phyloP scores from a whole-genome alignment of 2,888 invertebrate genomes.

The Drosophila setosimentum region DNA sequence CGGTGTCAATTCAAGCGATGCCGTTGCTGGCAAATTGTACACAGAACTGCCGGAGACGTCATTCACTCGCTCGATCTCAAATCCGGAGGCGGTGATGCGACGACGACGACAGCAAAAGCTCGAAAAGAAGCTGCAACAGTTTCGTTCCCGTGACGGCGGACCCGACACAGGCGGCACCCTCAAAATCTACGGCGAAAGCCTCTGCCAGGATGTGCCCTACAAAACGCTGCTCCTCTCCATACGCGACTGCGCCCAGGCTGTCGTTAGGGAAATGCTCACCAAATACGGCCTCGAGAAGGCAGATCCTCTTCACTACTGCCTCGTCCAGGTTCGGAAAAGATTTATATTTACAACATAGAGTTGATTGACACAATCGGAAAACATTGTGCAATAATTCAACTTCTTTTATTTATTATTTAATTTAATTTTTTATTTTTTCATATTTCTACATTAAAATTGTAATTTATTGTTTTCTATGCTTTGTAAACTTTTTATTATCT shows the following conservation, averaged over 20 bases:
- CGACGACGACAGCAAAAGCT: slow-evolving; percentile 97
- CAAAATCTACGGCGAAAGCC: slow-evolving; percentile 98
- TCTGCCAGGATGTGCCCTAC: slow-evolving; percentile 98
- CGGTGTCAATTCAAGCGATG: slow-evolving; percentile 85
- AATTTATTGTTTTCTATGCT: too few relatives aligned
- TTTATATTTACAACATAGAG: neutral
- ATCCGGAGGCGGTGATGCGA: slow-evolving; percentile 99
- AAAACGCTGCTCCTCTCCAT: slow-evolving; percentile 98
- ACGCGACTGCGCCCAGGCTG: slow-evolving; percentile 95
- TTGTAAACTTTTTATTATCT: neutral
- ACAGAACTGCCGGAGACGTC: slow-evolving; percentile 99
- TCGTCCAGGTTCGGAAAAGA: slow-evolving; percentile 92
- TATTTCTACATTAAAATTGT: too few relatives aligned
- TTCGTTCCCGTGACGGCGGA: slow-evolving; percentile 97
- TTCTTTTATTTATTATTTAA: neutral
- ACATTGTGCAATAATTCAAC: too few relatives aligned
- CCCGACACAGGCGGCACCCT: slow-evolving; percentile 96
- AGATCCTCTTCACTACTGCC: slow-evolving; percentile 96
- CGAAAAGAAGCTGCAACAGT: slow-evolving; percentile 97
- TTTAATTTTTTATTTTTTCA: neutral
- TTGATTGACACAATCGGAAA: neutral
- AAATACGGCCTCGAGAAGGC: slow-evolving; percentile 97
- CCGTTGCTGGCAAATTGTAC: slow-evolving; percentile 95
- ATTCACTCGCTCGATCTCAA: slow-evolving; percentile 99
- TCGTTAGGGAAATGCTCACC: slow-evolving; percentile 97